Evolutionary conservation across 2,888 invertebrate species (phyloP), one percentile per base, ranked within the genome.

Genomic region (Biston stratarius): DNA sequence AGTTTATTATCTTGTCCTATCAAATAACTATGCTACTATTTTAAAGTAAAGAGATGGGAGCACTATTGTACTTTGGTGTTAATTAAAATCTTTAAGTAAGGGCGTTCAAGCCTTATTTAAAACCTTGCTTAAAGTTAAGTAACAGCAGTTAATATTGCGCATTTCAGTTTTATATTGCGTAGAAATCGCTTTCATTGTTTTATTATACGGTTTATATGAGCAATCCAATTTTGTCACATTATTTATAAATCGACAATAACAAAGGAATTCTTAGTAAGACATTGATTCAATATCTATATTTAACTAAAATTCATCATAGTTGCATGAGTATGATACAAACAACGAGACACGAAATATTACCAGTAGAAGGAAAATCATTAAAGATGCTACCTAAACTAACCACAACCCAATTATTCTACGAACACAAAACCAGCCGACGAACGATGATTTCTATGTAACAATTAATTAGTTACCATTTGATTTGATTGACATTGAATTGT

Each of bases 401-500:
- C 61, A 65, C 61, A 52, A 57, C n/a, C 51, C 51, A 66, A 53
- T 42, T 58, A 58, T 67, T 67, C 67, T 55, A 52, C 48, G 53
- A 62, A 67, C 36, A 49, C 12, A 6, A 38, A 6, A 38, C 6
- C 38, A 38, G 38, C 38, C 38, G 9, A 40, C 57, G 52, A 62
- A 34, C 15, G 33, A 38, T 38, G 59, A 63, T 45, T 63, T 67
- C 63, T 44, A 58, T 45, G 24, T 56, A 67, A 42, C 55, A 49
- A 53, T 55, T 36, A 62, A 59, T 36, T 24, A n/a, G 6, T 38
- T 38, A 2, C 36, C 12, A 58, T 58, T 49, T 42, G 15, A 52
- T 40, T 51, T 61, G 64, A 61, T 61, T 64, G 61, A 61, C 64
- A 62, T 65, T 69, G 55, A 67, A 55, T 59, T 33, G 47, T 58